Base-by-base conservation (phyloP, 2,888 invertebrate genomes). In the Platycnemis pennipes region DNA sequence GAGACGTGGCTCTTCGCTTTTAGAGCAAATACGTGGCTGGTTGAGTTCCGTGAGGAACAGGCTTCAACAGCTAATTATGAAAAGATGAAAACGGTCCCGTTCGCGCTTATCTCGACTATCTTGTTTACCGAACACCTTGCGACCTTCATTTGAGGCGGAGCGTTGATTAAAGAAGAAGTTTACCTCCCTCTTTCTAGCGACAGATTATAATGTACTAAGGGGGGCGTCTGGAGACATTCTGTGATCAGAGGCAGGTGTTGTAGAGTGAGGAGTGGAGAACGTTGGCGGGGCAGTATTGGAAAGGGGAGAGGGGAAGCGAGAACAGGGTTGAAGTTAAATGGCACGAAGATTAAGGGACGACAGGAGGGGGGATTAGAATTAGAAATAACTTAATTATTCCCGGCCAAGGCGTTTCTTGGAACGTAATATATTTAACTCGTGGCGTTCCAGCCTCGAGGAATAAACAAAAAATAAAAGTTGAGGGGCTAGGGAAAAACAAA, bases 321-420 rank as follows among this genome's bases (percentile, higher is more conserved):
- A 16, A 37, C 8, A 7, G n/a, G 13, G 31, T 37, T 8, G 37
- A 77, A 3, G 37, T 13, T 37, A 37, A 13, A 77, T 16, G 37
- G 37, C 77, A 11, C 77, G 31, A 37, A 77, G 77, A 77, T 77
- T 77, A 77, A 7, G 13, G 77, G 2, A 11, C 1, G 77, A 77
- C 77, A 37, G 77, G 37, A 77, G 5, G 77, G 77, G 37, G 2
- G 37, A 37, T 63, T 26, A 37, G 77, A 77, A 77, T 77, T 37
- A 77, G 77, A 77, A 77, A 77, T 37, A 37, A 77, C 77, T 77
- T 37, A 77, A 77, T 77, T 77, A 77, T 77, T 77, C 77, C 77
- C 13, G 49, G n/a, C 77, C 37, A 26, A 77, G 77, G 77, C 77
- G 11, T 77, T 77, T 11, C 22, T 13, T 1, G 37, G 77, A 37